Evolutionary conservation across 2,797 vertebrate genomes (phyloP).

Genomic region (Phataginus tetradactyla): DNA sequence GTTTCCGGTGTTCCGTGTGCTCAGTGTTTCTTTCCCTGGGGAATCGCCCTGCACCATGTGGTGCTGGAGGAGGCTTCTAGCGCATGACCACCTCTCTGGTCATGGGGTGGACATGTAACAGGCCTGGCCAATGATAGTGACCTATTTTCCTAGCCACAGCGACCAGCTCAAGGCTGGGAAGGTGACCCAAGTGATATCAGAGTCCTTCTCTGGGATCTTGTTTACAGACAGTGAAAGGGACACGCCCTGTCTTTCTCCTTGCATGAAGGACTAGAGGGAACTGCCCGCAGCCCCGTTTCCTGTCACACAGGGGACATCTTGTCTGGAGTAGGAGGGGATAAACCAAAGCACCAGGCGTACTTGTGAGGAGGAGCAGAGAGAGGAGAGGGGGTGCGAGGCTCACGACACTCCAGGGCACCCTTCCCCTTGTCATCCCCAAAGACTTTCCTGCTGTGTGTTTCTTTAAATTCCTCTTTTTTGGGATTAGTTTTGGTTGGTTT

Average conservation of each 20-base stretch:
- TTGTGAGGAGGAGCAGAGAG: background rate
- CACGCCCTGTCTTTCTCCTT: background rate
- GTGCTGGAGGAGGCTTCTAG: background rate
- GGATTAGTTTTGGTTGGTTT: background rate
- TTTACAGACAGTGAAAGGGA: background rate
- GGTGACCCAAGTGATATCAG: background rate
- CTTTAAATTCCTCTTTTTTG: background rate
- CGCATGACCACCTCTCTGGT: background rate
- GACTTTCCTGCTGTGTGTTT: background rate
- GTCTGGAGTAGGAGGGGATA: background rate
- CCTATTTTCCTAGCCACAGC: background rate
- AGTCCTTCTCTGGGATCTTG: background rate
- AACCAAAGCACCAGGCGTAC: background rate
- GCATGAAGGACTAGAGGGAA: background rate
- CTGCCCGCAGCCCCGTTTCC: background rate
- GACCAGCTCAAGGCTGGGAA: background rate
- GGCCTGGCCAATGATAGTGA: background rate
- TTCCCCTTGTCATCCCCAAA: background rate
- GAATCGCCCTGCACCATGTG: background rate
- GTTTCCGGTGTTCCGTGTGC: background rate
- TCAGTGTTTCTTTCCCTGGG: background rate
- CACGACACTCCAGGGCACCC: background rate
- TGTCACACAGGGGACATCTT: background rate
- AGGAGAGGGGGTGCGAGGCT: background rate
- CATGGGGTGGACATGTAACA: background rate